Conservation (phyloP, 2,797 vertebrate species). For the Oryzias dopingdopingensis region DNA sequence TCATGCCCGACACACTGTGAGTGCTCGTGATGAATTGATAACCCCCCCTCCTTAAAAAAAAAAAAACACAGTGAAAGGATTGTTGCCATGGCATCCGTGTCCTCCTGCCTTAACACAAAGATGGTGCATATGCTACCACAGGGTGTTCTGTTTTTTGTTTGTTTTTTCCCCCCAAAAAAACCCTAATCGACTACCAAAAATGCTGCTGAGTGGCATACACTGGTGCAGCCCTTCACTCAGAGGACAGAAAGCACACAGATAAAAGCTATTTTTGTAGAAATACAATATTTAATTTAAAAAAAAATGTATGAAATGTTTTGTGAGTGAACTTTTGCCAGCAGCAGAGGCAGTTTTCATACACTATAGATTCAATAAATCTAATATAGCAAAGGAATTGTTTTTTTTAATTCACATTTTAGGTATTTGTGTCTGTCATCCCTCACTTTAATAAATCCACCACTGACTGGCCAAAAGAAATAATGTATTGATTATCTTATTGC, state of each 20-base stretch:
- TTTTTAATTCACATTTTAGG: no score
- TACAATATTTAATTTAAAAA: conserved; percentile 32
- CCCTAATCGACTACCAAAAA: conserved; percentile 55
- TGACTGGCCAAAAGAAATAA: no score
- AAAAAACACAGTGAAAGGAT: conserved; percentile 48
- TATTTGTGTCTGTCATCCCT: no score
- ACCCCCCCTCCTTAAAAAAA: conserved; percentile 23
- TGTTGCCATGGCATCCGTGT: conserved; percentile 65
- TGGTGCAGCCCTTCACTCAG: conserved; percentile 50
- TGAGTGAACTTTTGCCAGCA: conserved; percentile 62
- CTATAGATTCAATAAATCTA: conserved; percentile 14
- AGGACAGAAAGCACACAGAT: conserved; percentile 58
- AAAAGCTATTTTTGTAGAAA: conserved; percentile 69
- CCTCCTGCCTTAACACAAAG: conserved; percentile 70
- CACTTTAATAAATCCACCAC: no score
- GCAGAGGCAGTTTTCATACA: conserved; percentile 34
- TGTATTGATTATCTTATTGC: no score
- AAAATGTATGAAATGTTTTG: conserved; percentile 22
- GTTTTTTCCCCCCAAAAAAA: not conserved
- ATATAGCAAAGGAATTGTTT: no score
- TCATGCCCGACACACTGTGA: conserved; percentile 67
- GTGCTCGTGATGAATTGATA: conserved; percentile 36
- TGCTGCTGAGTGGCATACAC: conserved; percentile 33
- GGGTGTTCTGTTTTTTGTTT: conserved; percentile 23
- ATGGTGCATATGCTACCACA: conserved; percentile 42